Evolutionary conservation across 2,797 vertebrate species (phyloP), one percentile per base, ranked within the genome.

Genomic region (Nannoperca australis): DNA sequence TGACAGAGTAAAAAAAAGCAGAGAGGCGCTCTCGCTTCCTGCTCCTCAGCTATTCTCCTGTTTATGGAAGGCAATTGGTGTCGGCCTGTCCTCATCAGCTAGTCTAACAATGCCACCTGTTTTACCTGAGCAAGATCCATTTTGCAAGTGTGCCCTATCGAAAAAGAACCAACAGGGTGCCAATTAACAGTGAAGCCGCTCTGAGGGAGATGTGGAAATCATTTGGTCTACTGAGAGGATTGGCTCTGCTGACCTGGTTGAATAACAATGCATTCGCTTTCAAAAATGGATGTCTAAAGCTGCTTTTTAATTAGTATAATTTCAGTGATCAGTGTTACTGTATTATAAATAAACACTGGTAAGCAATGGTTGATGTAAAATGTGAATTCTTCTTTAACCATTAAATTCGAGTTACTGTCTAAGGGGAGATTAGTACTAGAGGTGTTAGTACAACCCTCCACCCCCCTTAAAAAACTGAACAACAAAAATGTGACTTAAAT

Each of bases 121-220:
- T 79, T 82, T 81, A 71, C 77, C 66, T 82, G 56, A 67, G 63
- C 68, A 66, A 70, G 82, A 82, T 83, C 83, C 59, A 87, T 84
- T 84, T 86, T 71, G 40, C 64, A 59, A 67, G 34, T 54, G 63
- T 67, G 59, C 38, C 64, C 76, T 58, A 69, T 74, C 17, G 24
- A 63, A 73, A 68, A 51, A 51, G 63, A 83, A 61, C 11, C 59
- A 69, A 34, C 70, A 24, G 59, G 62, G 70, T 76, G 56, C 70
- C 85, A 84, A 78, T 83, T 73, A 86, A 75, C 64, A 63, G 55
- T 63, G 51, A 73, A 72, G 38, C 64, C 13, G 24, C 68, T 85
- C 53, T 7, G 66, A 64, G 59, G 67, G 83, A 78, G 64, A 79
- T 58, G 55, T 71, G 71, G 74, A 80, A 85, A 79, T 76, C 36